phyloP scores from a whole-genome alignment of 2,888 invertebrate species.

The Phaonia tiefii region DNA sequence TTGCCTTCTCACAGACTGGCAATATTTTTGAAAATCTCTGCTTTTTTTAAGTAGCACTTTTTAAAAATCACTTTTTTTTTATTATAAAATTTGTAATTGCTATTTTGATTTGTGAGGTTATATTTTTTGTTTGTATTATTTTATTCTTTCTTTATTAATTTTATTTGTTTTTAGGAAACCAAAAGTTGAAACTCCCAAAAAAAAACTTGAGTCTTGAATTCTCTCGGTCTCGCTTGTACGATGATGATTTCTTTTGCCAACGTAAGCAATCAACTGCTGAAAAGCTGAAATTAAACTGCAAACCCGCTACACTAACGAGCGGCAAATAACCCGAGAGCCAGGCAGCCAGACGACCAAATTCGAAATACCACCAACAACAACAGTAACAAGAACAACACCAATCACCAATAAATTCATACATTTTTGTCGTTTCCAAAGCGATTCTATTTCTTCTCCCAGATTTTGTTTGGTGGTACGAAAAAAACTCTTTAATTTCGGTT shows the following conservation, averaged over 20 bases:
- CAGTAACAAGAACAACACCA: slow-evolving; percentile 24
- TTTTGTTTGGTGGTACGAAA: background rate
- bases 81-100: background rate
- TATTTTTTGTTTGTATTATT: slow-evolving; percentile 6
- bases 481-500: background rate
- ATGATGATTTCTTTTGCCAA: slow-evolving; percentile 60
- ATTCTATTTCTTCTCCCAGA: slow-evolving; percentile 48
- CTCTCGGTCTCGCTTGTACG: background rate
- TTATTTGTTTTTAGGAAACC: background rate
- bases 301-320: slow-evolving; percentile 66
- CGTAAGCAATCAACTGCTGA: slow-evolving; percentile 68
- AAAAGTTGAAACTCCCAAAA: too few species aligned
- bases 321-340: slow-evolving; percentile 63
- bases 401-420: background rate
- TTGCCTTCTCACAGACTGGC: background rate
- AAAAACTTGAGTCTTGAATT: slow-evolving; percentile 7
- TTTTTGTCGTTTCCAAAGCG: slow-evolving; percentile 31
- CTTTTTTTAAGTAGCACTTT: slow-evolving; percentile 16
- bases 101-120: background rate
- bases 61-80: slow-evolving; percentile 33
- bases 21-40: slow-evolving; percentile 7
- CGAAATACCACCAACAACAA: background rate
- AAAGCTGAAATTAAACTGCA: slow-evolving; percentile 71
- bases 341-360: slow-evolving; percentile 44
- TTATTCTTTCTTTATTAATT: slow-evolving; percentile 10